Percentiles rank a stretch among this genome's conserved stretches.
Evolutionary conservation across 2,113 vertebrate genomes (phyloP).

Genomic region (Stegastes partitus): DNA sequence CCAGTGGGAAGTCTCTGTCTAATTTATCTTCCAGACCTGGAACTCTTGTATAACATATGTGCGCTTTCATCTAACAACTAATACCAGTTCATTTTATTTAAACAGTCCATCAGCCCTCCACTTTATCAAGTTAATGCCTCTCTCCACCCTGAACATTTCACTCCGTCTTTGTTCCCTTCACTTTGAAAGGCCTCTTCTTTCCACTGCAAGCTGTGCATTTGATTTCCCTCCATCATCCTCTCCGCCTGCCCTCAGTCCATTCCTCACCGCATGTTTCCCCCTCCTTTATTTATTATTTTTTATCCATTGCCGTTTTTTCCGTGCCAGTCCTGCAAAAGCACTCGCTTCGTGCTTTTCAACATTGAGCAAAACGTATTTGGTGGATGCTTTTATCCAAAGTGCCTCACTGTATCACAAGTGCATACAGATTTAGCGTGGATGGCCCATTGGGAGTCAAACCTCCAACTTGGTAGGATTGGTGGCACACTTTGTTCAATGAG

Average conservation of each 20-base stretch:
- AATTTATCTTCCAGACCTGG: constrained; percentile 3
- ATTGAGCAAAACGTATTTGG: constrained; percentile 53
- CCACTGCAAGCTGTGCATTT: constrained; percentile 49
- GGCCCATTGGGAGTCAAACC: constrained; percentile 41
- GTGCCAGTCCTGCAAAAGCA: constrained; percentile 35
- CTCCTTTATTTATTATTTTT: not conserved
- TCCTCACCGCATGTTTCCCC: constrained; percentile 38
- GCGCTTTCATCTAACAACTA: constrained; percentile 32
- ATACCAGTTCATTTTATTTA: constrained; percentile 43
- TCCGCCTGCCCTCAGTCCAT: constrained; percentile 39
- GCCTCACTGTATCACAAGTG: constrained; percentile 33
- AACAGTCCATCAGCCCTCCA: constrained; percentile 20
- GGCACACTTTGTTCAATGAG: not conserved
- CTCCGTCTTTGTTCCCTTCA: constrained; percentile 30
- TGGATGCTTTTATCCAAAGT: constrained; percentile 71
- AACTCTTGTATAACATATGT: constrained; percentile 24
- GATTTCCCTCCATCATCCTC: constrained; percentile 41
- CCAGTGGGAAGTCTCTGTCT: not conserved
- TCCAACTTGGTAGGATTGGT: constrained; percentile 19
- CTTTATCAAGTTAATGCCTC: constrained; percentile 42
- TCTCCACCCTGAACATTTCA: constrained; percentile 7
- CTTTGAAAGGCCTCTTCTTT: constrained; percentile 39
- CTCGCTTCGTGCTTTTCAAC: constrained; percentile 49
- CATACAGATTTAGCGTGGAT: constrained; percentile 39
- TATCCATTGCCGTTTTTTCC: not conserved